These are phyloP conservation scores for Coreius guichenoti DNA, from an alignment of 2,797 vertebrate species.

Conservation along the genomic window DNA sequence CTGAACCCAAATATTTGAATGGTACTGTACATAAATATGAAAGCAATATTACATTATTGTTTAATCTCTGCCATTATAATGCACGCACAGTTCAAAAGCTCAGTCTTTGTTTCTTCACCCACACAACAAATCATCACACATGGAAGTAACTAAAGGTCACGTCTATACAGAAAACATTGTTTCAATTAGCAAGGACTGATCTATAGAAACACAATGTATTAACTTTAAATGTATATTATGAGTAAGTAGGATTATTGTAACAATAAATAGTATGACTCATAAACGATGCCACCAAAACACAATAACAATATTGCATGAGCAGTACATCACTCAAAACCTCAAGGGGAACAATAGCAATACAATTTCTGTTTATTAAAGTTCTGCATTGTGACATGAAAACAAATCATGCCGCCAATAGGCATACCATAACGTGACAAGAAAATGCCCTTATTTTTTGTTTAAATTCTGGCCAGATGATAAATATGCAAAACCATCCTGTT, in stretches of 20 bases:
- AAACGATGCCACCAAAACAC: slow-evolving; percentile 11
- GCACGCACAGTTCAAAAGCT: neutral
- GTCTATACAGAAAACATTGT: neutral
- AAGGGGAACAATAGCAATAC: neutral
- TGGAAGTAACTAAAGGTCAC: neutral
- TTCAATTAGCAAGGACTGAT: neutral
- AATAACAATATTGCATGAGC: slow-evolving; percentile 16
- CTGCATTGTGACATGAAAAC: slow-evolving; percentile 11
- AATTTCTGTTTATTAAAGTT: slow-evolving; percentile 18
- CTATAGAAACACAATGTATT: neutral
- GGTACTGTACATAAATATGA: neutral
- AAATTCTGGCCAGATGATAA: neutral
- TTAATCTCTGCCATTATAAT: neutral
- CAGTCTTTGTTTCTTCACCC: neutral
- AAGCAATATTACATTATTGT: neutral
- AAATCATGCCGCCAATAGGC: neutral
- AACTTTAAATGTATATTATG: neutral
- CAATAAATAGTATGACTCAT: slow-evolving; percentile 5
- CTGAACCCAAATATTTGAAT: neutral
- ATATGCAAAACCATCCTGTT: neutral
- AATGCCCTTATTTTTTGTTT: neutral
- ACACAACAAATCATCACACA: neutral
- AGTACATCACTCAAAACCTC: slow-evolving; percentile 12
- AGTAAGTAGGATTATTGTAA: neutral
- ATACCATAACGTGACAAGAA: neutral